Percentiles rank a stretch among this genome's conserved stretches.
These are phyloP conservation scores for Barypeithes pellucidus DNA, from an alignment of 2,888 invertebrate genomes.

Conservation along the genomic window DNA sequence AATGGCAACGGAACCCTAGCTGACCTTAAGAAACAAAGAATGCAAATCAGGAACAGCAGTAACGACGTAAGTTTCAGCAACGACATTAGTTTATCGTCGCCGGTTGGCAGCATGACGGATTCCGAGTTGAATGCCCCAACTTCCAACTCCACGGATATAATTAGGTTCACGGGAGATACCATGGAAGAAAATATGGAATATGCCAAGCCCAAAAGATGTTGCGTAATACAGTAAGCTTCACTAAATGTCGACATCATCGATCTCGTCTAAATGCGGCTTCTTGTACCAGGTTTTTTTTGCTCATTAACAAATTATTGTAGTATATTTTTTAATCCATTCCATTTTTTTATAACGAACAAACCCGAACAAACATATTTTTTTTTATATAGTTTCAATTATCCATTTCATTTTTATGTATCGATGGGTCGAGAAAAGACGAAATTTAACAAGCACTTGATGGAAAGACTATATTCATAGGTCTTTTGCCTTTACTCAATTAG, in stretches of 20 bases:
- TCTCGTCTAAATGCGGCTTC: no score
- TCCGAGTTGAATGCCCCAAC: constrained; percentile 68
- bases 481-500: background rate
- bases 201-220: constrained; percentile 81
- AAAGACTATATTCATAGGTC: no score
- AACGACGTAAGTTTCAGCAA: constrained; percentile 71
- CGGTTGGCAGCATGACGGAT: constrained; percentile 71
- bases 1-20: constrained; percentile 86
- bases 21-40: constrained; percentile 93
- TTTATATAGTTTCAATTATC: no score
- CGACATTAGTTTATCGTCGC: constrained; percentile 65
- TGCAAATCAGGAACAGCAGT: constrained; percentile 83
- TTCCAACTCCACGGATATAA: constrained; percentile 72
- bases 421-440: no score
- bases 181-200: constrained; percentile 87
- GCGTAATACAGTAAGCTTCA: constrained; percentile 71
- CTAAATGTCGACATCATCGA: no score
- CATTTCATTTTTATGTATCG: no score
- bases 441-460: no score
- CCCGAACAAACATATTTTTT: no score
- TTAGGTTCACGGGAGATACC: constrained; percentile 79
- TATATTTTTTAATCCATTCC: no score
- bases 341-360: no score
- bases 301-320: no score
- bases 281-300: no score